phyloP scores from a whole-genome alignment of 2,797 vertebrate genomes.

The Okamejei kenojei region DNA sequence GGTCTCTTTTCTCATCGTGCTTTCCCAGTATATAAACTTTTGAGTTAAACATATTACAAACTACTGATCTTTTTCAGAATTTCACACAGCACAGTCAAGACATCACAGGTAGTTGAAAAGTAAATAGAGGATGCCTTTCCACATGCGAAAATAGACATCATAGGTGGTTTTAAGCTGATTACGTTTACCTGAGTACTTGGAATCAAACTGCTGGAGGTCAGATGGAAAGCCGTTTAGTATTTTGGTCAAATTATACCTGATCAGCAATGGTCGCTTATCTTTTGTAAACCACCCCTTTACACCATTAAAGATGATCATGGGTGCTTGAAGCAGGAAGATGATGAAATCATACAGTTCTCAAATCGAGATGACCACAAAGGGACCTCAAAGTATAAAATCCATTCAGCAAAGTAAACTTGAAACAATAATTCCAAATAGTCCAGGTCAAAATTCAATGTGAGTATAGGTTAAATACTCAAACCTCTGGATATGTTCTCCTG shows the following conservation, averaged over 20 bases:
- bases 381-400: not conserved
- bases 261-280: not conserved
- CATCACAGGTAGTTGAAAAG: not conserved
- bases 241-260: not conserved
- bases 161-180: not conserved
- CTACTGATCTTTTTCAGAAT: too few relatives aligned
- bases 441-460: not conserved
- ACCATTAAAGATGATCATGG: too few relatives aligned
- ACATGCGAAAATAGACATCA: not conserved
- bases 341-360: not conserved
- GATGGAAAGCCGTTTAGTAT: not conserved
- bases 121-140: too few relatives aligned
- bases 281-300: too few relatives aligned
- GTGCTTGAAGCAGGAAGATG: too few relatives aligned
- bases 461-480: not conserved
- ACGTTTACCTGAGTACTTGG: not conserved
- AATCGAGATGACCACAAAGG: not conserved
- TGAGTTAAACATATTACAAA: too few relatives aligned
- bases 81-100: too few relatives aligned
- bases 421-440: not conserved
- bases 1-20: too few relatives aligned
- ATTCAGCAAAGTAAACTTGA: not conserved
- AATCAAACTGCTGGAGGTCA: not conserved
- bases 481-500: not conserved
- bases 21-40: too few relatives aligned